Evolutionary conservation across 2,797 vertebrate genomes (phyloP).

Genomic region (Tapirus indicus): DNA sequence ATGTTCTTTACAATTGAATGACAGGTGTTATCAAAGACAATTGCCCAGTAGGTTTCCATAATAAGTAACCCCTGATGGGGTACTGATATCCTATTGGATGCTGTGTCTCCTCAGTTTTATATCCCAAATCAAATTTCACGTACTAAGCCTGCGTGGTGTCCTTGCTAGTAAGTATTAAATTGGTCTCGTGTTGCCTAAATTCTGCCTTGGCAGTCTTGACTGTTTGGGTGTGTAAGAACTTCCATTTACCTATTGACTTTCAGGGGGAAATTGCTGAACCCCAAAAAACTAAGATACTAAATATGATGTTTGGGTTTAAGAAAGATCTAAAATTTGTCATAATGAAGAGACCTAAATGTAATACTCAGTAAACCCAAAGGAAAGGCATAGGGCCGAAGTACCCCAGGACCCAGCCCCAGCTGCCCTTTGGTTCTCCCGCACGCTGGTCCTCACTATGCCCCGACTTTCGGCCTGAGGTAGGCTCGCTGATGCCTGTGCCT

Average conservation of each 20-base stretch:
- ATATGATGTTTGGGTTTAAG: not conserved
- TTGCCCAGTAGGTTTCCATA: not conserved
- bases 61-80: not conserved
- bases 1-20: not conserved
- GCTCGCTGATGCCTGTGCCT: not conserved
- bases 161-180: not conserved
- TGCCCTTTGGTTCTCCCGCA: not conserved
- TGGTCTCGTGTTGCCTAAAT: not conserved
- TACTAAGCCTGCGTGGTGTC: not conserved
- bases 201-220: not conserved
- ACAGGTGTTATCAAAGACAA: not conserved
- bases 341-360: not conserved
- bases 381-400: not conserved
- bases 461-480: too few relatives aligned
- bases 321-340: not conserved
- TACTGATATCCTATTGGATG: too few relatives aligned
- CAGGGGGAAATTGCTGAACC: not conserved
- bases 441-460: accelerated
- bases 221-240: not conserved
- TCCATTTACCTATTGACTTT: not conserved
- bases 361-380: not conserved
- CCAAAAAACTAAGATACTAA: not conserved
- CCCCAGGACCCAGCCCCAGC: not conserved
- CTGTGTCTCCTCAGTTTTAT: not conserved
- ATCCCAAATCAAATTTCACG: not conserved